These are phyloP conservation scores for Grapholita molesta DNA, from an alignment of 1,140 invertebrate species.

Conservation along the genomic window DNA sequence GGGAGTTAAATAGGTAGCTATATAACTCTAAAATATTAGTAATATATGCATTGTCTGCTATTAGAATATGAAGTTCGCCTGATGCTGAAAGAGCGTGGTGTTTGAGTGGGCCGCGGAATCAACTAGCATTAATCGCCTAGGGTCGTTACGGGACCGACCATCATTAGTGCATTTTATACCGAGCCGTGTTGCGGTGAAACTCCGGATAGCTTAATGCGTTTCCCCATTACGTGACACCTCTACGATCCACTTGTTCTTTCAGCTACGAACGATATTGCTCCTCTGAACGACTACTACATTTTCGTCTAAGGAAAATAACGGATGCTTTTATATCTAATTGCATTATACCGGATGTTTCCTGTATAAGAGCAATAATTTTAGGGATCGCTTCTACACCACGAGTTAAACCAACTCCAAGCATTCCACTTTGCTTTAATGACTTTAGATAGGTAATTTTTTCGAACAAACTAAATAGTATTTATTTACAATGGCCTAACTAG, in stretches of 20 bases:
- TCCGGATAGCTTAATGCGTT: slow-evolving; percentile 59
- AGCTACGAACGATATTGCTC: slow-evolving; percentile 33
- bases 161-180: slow-evolving; percentile 64
- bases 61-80: background rate
- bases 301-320: background rate
- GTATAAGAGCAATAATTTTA: too few species aligned
- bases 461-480: too few species aligned
- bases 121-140: slow-evolving; percentile 30
- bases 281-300: slow-evolving; percentile 15
- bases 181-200: slow-evolving; percentile 35
- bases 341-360: too few species aligned
- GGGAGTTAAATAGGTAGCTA: too few species aligned
- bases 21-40: too few species aligned
- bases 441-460: too few species aligned
- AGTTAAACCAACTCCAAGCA: too few species aligned
- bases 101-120: slow-evolving; percentile 17
- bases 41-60: too few species aligned
- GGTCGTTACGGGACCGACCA: slow-evolving; percentile 32
- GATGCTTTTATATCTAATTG: too few species aligned
- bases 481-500: too few species aligned
- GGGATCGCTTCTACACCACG: too few species aligned
- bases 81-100: background rate
- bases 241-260: slow-evolving; percentile 39
- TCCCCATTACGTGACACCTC: slow-evolving; percentile 59
- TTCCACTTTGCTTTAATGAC: too few species aligned